Percentiles rank a stretch among this genome's conserved stretches.
Evolutionary conservation across 2,888 invertebrate species (phyloP).

Genomic region (Galeruca laticollis): DNA sequence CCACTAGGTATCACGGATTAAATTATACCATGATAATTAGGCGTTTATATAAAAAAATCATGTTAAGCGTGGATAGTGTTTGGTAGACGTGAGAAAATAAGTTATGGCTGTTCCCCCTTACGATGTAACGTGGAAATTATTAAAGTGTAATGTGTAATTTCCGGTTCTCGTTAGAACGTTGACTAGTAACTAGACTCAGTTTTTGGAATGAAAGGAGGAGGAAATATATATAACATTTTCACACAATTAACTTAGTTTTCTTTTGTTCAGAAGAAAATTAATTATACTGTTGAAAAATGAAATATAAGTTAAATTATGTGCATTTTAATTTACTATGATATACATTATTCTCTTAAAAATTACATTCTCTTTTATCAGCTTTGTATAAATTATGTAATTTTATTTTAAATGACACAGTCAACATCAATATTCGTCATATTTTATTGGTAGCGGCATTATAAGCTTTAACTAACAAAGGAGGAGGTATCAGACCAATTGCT

Average conservation of each 20-base stretch:
- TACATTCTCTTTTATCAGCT: no score
- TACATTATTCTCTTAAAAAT: no score
- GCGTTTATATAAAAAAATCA: constrained; percentile 20
- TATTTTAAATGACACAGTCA: no score
- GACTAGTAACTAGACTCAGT: constrained; percentile 8
- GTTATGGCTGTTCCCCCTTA: constrained; percentile 44
- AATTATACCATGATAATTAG: constrained; percentile 21
- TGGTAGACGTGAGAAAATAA: constrained; percentile 49
- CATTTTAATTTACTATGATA: no score
- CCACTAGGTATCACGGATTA: background rate
- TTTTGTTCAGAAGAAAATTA: no score
- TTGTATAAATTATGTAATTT: no score
- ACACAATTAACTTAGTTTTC: background rate
- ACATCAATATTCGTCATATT: no score
- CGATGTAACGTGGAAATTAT: constrained; percentile 58
- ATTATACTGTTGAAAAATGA: no score
- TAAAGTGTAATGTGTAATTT: constrained; percentile 58
- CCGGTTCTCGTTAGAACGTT: constrained; percentile 54
- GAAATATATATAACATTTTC: background rate
- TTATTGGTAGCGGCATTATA: no score
- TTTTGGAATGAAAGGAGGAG: constrained; percentile 17
- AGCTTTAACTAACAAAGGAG: no score
- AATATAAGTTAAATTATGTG: no score
- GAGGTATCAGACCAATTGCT: no score
- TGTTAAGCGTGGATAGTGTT: constrained; percentile 23